A percentile compares a stretch with the other conserved stretches of the same genome.
Evolutionary conservation across 2,113 vertebrate species (phyloP).

Genomic region (Ammodytes marinus): DNA sequence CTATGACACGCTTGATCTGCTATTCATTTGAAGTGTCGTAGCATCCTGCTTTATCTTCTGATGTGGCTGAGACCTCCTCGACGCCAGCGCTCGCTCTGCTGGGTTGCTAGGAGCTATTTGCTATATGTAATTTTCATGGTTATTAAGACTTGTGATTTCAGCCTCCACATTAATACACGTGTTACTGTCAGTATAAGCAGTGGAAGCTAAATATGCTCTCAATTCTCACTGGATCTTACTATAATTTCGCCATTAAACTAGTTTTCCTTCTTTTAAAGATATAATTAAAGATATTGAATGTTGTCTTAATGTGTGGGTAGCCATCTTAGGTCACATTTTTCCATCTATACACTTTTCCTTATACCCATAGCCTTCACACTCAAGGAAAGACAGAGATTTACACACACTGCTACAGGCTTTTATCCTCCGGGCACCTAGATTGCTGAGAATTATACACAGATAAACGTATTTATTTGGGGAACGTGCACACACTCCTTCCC

Average conservation of each 20-base stretch:
- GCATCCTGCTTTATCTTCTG: conserved; percentile 75
- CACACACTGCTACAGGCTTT: conserved; percentile 62
- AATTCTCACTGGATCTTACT: conserved; percentile 22
- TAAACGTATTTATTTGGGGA: conserved; percentile 65
- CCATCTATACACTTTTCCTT: background rate
- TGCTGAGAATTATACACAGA: conserved; percentile 56
- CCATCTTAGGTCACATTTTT: conserved; percentile 16
- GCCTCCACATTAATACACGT: conserved; percentile 39
- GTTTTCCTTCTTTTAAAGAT: conserved; percentile 1
- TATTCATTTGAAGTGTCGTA: conserved; percentile 82
- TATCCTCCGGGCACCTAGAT: conserved; percentile 64
- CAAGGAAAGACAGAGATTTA: conserved; percentile 30
- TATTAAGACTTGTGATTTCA: conserved; percentile 61
- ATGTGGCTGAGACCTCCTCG: conserved; percentile 60
- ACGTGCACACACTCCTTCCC: conserved; percentile 37
- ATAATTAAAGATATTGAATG: background rate
- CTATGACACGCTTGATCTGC: conserved; percentile 80
- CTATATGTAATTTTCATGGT: conserved; percentile 72
- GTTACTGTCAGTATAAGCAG: conserved; percentile 42
- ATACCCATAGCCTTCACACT: conserved; percentile 16
- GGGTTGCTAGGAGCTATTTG: conserved; percentile 69
- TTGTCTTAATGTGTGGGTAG: background rate
- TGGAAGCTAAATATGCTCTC: background rate
- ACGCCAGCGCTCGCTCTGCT: conserved; percentile 29
- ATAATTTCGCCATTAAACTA: conserved; percentile 6